A percentile compares a stretch with the other conserved stretches of the same genome.
Conservation (phyloP, 2,888 invertebrate genomes). For the Amblyjoppa proteus region DNA sequence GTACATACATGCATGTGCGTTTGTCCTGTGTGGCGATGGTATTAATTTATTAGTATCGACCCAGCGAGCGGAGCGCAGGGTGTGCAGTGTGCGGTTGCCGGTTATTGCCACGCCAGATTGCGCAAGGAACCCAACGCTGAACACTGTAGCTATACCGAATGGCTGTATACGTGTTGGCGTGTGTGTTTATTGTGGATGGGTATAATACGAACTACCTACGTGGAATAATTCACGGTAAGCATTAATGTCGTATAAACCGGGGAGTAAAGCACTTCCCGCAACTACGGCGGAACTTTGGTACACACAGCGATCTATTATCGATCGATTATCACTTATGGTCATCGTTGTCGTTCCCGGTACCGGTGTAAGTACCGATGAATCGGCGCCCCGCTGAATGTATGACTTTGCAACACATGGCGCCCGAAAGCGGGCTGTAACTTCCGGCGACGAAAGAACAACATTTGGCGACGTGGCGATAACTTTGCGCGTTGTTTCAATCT, state of each 20-base stretch:
- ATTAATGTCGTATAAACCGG: conserved; percentile 59
- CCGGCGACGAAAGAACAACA: not conserved
- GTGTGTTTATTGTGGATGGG: conserved; percentile 4
- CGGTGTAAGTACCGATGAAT: conserved; percentile 58
- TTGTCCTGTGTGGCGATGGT: conserved; percentile 9
- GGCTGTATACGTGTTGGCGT: conserved; percentile 18
- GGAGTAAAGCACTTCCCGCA: conserved; percentile 62
- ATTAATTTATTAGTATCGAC: conserved; percentile 61
- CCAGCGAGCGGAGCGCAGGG: conserved; percentile 9
- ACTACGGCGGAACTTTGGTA: conserved; percentile 54
- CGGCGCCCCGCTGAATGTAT: conserved; percentile 47
- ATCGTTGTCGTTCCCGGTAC: conserved; percentile 1
- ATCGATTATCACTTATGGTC: conserved; percentile 67
- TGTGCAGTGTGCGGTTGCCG: conserved; percentile 54
- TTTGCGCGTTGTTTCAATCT: not conserved
- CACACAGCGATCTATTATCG: conserved; percentile 65
- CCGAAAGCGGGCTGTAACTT: not conserved
- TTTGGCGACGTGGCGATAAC: not conserved
- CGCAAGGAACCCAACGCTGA: conserved; percentile 53
- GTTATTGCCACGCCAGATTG: conserved; percentile 66
- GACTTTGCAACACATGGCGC: conserved; percentile 57
- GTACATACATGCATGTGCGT: not conserved
- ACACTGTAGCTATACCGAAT: conserved; percentile 12
- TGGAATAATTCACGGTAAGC: conserved; percentile 64
- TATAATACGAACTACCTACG: conserved; percentile 58